Evolutionary conservation across 1,140 invertebrate genomes (phyloP), one percentile per base, ranked within the genome.

Genomic region (Drosophila grimshawi): DNA sequence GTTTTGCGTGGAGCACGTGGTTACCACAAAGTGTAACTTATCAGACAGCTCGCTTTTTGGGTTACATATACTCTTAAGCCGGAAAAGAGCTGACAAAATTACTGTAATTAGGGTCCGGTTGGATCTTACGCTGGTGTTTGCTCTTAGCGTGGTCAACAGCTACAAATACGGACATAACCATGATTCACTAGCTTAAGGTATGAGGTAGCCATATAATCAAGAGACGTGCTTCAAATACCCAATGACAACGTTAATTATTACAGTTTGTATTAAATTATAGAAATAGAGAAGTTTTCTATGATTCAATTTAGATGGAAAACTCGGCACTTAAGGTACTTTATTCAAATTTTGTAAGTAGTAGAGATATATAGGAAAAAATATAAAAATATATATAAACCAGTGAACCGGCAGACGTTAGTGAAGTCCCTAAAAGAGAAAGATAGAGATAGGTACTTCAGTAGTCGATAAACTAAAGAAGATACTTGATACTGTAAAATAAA

Each of bases 61-160:
- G 29, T 27, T 19, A 19, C 19, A 19, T 19, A 19, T 19, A 19
- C 19, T 19, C 27, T 33, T 43, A 51, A 64, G 29, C n/a, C 29
- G 45, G n/a, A 57, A 37, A 49, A 69, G 19, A 41, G 66, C 55
- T 59, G 27, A 49, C 76, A 45, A 86, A 88, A 88, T 82, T 67
- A 56, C 45, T 52, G 76, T 79, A 86, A 86, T 86, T 86, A 86
- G 80, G 79, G 69, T 55, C 56, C 39, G 51, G 29, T 59, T 55
- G 66, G 46, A 52, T 55, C 46, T 60, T 43, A 48, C 62, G 62
- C 67, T 60, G 70, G 51, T 64, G 33, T 52, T 55, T 41, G 56
- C 39, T 70, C 30, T 52, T 53, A 45, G 52, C 55, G 55, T 4
- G 55, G 37, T 10, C 39, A 51, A 62, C 51, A 55, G 55, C 65